Evolutionary conservation across 2,113 vertebrate species (phyloP).

Genomic region (Trematomus loennbergii): DNA sequence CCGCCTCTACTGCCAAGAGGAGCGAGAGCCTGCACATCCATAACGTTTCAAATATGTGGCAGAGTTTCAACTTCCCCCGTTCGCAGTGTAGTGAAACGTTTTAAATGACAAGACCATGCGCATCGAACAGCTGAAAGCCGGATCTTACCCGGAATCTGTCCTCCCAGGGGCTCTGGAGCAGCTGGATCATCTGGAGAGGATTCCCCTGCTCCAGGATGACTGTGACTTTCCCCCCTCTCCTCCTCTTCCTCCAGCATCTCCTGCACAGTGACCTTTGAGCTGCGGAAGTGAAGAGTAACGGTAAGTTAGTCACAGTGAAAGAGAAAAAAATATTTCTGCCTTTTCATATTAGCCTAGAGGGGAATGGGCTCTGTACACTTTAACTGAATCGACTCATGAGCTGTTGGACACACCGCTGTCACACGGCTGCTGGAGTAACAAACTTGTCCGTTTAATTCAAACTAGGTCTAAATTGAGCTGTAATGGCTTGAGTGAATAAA

Average conservation of each 20-base stretch:
- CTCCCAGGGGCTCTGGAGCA: conserved; percentile 95
- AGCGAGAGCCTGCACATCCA: conserved; percentile 1
- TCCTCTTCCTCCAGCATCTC: conserved; percentile 69
- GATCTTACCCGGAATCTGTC: conserved; percentile 92
- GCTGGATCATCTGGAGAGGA: conserved; percentile 94
- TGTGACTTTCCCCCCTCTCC: conserved; percentile 81
- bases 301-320: conserved; percentile 29
- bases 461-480: conserved; percentile 45
- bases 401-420: not conserved
- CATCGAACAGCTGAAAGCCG: conserved; percentile 19
- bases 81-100: not conserved
- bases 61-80: not conserved
- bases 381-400: conserved; percentile 7
- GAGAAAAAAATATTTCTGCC: not conserved
- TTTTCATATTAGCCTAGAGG: conserved; percentile 25
- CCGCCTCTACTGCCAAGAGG: conserved; percentile 19
- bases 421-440: conserved; percentile 23
- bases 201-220: conserved; percentile 90
- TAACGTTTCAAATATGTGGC: not conserved
- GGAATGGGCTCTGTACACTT: not conserved
- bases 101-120: conserved; percentile 5
- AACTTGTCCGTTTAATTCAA: conserved; percentile 23
- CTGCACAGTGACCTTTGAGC: conserved; percentile 90
- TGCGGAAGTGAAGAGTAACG: conserved; percentile 60
- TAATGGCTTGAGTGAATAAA: conserved; percentile 61